A percentile compares a stretch with the other conserved stretches of the same genome.
These are phyloP conservation scores for Danaus melanippus DNA, from an alignment of 1,140 invertebrate genomes.

Conservation along the genomic window DNA sequence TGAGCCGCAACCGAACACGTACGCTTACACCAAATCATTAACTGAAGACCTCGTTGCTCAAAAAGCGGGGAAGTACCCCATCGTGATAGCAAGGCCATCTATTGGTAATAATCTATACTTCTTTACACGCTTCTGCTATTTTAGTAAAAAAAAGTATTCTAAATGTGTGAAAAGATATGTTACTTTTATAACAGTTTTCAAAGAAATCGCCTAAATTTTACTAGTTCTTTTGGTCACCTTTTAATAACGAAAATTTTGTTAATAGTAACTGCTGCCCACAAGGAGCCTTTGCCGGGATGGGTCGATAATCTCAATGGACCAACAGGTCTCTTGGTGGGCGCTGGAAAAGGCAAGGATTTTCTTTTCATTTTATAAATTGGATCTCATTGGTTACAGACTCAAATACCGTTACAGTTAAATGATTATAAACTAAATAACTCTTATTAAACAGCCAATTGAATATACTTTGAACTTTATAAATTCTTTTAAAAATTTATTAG, in stretches of 20 bases:
- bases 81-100: conserved; percentile 81
- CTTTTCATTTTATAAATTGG: not conserved
- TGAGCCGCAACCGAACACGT: conserved; percentile 82
- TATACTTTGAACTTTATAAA: no score
- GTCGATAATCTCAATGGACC: conserved; percentile 96
- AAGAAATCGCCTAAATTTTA: not conserved
- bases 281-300: conserved; percentile 88
- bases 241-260: no score
- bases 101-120: conserved; percentile 75
- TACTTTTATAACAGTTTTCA: no score
- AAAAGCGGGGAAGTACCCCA: conserved; percentile 75
- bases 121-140: not conserved
- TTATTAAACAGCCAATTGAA: no score
- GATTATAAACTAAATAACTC: no score
- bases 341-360: conserved; percentile 39
- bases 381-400: no score
- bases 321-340: conserved; percentile 84
- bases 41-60: conserved; percentile 80
- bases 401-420: no score
- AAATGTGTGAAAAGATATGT: no score
- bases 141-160: not conserved
- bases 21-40: conserved; percentile 84
- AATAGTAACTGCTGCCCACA: conserved; percentile 42
- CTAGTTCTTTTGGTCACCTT: conserved; percentile 2
- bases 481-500: no score